A percentile compares a stretch with the other conserved stretches of the same genome.
Evolutionary conservation across 2,113 vertebrate genomes (phyloP).

Genomic region (Limanda limanda): DNA sequence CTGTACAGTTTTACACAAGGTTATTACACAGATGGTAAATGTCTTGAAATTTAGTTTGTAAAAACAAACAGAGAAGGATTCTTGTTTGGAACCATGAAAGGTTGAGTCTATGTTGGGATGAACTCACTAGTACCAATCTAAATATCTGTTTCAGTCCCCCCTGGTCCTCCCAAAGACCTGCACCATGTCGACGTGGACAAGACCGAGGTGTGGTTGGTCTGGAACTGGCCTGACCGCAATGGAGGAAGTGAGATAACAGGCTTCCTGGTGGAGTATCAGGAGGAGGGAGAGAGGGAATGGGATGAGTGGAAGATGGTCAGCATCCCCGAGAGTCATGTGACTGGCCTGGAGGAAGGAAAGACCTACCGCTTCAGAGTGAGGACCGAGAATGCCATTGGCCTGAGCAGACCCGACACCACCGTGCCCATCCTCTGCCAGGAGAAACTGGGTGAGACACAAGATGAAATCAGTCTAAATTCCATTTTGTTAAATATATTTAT

Average conservation of each 20-base stretch:
- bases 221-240: slow-evolving; percentile 97
- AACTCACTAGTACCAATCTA: neutral
- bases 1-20: neutral
- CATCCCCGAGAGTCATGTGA: slow-evolving; percentile 93
- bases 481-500: neutral
- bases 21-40: neutral
- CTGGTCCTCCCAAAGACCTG: slow-evolving; percentile 96
- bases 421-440: slow-evolving; percentile 97
- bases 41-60: too few relatives aligned
- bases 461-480: neutral
- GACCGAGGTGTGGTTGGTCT: slow-evolving; percentile 95
- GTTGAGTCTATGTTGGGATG: too few relatives aligned
- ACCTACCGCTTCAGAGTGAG: slow-evolving; percentile 96
- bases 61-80: too few relatives aligned
- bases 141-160: slow-evolving; percentile 86
- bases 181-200: slow-evolving; percentile 96
- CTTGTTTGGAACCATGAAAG: too few relatives aligned
- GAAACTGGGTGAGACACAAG: slow-evolving; percentile 88
- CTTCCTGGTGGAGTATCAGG: slow-evolving; percentile 97
- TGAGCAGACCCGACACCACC: slow-evolving; percentile 95
- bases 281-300: slow-evolving; percentile 93
- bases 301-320: slow-evolving; percentile 93
- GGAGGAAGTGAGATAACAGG: slow-evolving; percentile 97
- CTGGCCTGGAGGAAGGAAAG: slow-evolving; percentile 94
- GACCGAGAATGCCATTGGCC: slow-evolving; percentile 94